Base-by-base conservation (phyloP, 2,797 vertebrate genomes). In the Galago senegalensis region DNA sequence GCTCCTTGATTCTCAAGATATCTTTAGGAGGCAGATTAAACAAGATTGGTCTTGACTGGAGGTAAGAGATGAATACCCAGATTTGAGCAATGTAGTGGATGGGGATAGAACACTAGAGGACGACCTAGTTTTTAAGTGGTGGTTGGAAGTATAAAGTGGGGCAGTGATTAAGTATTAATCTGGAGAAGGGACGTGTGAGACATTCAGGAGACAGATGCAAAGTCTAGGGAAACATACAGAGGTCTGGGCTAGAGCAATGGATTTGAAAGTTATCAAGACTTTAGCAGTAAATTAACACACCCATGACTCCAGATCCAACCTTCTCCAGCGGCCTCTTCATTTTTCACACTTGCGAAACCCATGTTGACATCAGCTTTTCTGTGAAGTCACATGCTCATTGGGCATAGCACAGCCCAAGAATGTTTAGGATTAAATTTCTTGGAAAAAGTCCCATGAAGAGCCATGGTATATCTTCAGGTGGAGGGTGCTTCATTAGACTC, bases 131-230 rank as follows among this genome's bases (percentile, higher is more conserved):
- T 93, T 81, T 18, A 34, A 73, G 87, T 58, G 11, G 61, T 61
- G 13, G 7, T 7, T 75, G 18, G 10, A 81, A 21, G 46, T 70
- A 4, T 46, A n/a, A 76, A n/a, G 49, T 40, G 31, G 29, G 65
- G 65, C 89, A 63, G 27, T 56, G 13, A 31, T 6, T 46, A 49
- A 65, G 37, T 9, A 25, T 58, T 72, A 3, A 34, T 97, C 31
- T 86, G 63, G 88, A 63, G 27, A 72, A 93, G 60, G 9, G 40
- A 93, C 34, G 40, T 67, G 9, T 60, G 63, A 96, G 91, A 60
- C 73, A 31, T 77, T 53, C 60, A 75, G 63, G 70, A 61, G 73
- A 29, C 10, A 80, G 67, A 6, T 37, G 2, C 43, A 29, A 84
- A 70, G 25, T 73, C 56, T 16, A 80, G 27, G 25, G 53, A 58